Evolutionary conservation across 2,888 invertebrate species (phyloP).

Genomic region (Beris chalybata): DNA sequence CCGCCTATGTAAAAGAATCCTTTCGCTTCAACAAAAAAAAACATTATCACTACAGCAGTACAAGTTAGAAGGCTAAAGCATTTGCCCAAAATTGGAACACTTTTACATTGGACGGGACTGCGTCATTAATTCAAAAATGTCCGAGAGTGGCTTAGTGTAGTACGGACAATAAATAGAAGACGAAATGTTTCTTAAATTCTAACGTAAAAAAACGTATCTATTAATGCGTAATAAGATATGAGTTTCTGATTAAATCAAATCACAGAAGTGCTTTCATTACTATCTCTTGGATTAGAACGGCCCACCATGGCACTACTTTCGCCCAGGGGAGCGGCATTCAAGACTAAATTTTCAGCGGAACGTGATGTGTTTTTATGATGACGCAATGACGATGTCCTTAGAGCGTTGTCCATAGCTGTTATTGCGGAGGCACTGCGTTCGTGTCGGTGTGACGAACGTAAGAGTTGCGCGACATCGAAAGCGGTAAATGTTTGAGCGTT

Average conservation of each 20-base stretch:
- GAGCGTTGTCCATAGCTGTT: conserved; percentile 39
- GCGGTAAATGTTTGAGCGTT: conserved; percentile 46
- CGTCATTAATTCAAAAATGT: too few species aligned
- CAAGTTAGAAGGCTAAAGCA: too few species aligned
- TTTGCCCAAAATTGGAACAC: too few species aligned
- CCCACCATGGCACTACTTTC: conserved; percentile 48
- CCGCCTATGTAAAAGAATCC: too few species aligned
- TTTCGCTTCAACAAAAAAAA: too few species aligned
- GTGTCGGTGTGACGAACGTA: conserved; percentile 47
- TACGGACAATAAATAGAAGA: too few species aligned
- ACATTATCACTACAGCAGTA: too few species aligned
- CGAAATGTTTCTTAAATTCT: too few species aligned
- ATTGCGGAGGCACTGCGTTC: conserved; percentile 41
- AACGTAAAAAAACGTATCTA: too few species aligned
- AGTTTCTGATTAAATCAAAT: conserved; percentile 44
- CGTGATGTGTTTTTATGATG: conserved; percentile 43
- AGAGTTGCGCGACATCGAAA: conserved; percentile 51
- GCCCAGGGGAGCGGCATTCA: conserved; percentile 51
- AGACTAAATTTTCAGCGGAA: conserved; percentile 52
- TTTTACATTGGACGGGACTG: too few species aligned
- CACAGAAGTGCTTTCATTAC: conserved; percentile 50
- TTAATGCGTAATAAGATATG: too few species aligned
- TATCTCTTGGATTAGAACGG: conserved; percentile 22
- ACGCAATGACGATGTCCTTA: conserved; percentile 34
- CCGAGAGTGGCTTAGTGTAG: too few species aligned